A percentile compares a stretch with the other conserved stretches of the same genome.
Evolutionary conservation across 2,888 invertebrate genomes (phyloP).

Genomic region (Maniola hyperantus): DNA sequence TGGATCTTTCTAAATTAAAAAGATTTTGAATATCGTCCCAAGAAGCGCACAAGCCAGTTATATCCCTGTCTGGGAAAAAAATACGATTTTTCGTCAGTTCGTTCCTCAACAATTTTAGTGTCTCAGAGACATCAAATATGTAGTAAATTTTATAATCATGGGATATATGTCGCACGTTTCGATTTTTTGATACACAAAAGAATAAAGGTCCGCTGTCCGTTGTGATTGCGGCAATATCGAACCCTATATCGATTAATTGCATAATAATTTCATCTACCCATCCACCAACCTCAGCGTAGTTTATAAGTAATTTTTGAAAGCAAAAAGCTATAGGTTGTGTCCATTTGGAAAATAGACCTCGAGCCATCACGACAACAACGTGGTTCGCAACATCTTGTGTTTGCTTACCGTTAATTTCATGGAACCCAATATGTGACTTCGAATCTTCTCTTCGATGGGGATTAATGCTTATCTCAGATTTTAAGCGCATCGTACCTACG

Average conservation of each 20-base stretch:
- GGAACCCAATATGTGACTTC: background rate
- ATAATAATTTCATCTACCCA: background rate
- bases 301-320: background rate
- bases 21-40: conserved; percentile 4
- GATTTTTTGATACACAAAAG: background rate
- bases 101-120: background rate
- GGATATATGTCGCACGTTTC: background rate
- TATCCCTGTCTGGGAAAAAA: background rate
- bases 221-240: background rate
- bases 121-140: background rate
- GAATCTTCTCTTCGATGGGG: background rate
- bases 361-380: background rate
- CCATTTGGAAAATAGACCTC: conserved; percentile 4
- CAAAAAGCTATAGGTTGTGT: background rate
- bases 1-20: background rate
- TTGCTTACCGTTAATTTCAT: background rate
- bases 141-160: no score
- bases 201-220: conserved; percentile 1
- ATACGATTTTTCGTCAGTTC: background rate
- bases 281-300: background rate
- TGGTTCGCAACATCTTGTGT: background rate
- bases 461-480: background rate
- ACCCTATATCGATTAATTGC: background rate
- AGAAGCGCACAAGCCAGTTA: background rate
- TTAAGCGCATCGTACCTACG: background rate